Conservation (phyloP, 2,113 vertebrate species). For the Pelodiscus sinensis region DNA sequence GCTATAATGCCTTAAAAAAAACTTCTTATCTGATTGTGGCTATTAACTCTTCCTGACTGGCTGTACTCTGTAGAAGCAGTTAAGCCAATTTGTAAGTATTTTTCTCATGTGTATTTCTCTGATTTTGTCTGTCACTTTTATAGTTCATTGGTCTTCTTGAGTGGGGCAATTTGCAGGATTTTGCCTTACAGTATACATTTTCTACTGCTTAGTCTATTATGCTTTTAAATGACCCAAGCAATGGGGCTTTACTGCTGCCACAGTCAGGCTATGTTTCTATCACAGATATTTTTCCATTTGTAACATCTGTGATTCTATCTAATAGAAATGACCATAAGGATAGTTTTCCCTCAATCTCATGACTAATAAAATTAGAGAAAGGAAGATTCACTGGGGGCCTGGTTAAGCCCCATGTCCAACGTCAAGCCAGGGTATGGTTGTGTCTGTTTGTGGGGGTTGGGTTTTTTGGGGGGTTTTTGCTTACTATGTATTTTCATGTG, state of each 20-base stretch:
- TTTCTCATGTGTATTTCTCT: background rate
- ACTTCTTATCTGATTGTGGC: background rate
- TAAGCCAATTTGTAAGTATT: background rate
- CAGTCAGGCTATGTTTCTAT: background rate
- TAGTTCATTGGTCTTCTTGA: background rate
- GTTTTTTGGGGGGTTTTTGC: background rate
- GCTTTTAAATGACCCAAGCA: slow-evolving; percentile 11
- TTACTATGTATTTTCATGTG: background rate
- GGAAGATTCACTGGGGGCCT: background rate
- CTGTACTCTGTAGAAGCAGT: background rate
- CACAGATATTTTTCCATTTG: background rate
- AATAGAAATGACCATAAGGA: background rate
- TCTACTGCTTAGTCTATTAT: slow-evolving; percentile 4
- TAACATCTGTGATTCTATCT: background rate
- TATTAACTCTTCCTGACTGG: background rate
- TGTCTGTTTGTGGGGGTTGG: no score
- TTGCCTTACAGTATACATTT: background rate
- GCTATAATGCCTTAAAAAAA: slow-evolving; percentile 44
- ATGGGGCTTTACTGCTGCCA: background rate
- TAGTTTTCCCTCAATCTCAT: background rate
- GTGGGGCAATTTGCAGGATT: background rate
- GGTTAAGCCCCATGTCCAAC: background rate
- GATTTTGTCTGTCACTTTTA: background rate
- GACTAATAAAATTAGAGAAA: background rate
- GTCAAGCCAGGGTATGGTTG: background rate